Evolutionary conservation across 2,113 vertebrate species (phyloP).

Genomic region (Ornithorhynchus anatinus): DNA sequence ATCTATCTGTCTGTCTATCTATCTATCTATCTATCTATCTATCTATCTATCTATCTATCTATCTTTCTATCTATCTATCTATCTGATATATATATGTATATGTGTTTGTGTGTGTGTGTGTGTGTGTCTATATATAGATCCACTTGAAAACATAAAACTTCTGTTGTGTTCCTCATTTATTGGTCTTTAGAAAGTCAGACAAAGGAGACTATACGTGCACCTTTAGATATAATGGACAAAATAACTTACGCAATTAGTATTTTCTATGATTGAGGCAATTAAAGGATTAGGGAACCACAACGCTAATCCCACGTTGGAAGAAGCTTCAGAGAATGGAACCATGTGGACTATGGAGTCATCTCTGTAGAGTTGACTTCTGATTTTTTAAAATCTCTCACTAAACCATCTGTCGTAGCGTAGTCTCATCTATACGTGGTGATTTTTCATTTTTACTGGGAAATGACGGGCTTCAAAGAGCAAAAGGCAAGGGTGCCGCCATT

Average conservation of each 20-base stretch:
- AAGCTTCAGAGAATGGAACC: conserved; percentile 1
- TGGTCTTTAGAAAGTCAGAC: conserved; percentile 30
- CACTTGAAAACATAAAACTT: conserved; percentile 19
- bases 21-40: not conserved
- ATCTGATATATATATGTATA: too few species aligned
- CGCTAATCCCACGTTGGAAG: conserved; percentile 12
- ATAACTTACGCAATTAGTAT: conserved; percentile 37
- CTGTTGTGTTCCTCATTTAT: conserved; percentile 34
- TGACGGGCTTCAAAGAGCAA: too few species aligned
- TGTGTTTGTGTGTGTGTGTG: not conserved
- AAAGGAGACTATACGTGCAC: conserved; percentile 27
- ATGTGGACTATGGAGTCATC: not conserved
- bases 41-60: too few species aligned
- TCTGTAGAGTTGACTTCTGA: not conserved
- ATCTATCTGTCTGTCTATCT: not conserved
- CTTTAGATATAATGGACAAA: conserved; percentile 33
- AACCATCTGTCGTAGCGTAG: too few species aligned
- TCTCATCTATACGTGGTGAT: too few species aligned
- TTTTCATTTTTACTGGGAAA: too few species aligned
- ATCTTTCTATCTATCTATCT: not conserved
- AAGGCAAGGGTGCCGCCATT: too few species aligned
- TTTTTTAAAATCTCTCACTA: too few species aligned
- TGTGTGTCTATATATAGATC: not conserved
- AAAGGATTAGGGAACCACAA: not conserved
- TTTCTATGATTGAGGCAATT: conserved; percentile 42